Conservation (phyloP, 2,888 invertebrate species). For the Pseudococcus longispinus region DNA sequence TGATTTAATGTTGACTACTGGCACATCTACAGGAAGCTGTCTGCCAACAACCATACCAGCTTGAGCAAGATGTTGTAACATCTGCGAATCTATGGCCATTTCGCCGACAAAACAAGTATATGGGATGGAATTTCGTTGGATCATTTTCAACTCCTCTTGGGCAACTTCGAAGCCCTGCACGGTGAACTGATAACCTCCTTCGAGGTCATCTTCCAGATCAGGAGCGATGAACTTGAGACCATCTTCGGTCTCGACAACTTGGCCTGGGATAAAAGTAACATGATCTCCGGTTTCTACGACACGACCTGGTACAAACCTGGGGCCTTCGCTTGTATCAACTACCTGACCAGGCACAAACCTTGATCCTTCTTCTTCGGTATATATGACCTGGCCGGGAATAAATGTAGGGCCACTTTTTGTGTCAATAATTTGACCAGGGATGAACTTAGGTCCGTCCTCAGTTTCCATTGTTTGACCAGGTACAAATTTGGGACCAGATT, state of each 20-base stretch:
- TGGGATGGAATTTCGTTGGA: conserved; percentile 63
- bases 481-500: conserved; percentile 71
- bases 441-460: conserved; percentile 75
- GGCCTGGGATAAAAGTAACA: conserved; percentile 66
- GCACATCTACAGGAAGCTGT: conserved; percentile 70
- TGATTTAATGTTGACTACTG: conserved; percentile 68
- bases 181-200: conserved; percentile 73
- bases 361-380: conserved; percentile 69
- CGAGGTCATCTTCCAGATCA: conserved; percentile 72
- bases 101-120: conserved; percentile 66
- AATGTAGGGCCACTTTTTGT: conserved; percentile 78
- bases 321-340: conserved; percentile 75
- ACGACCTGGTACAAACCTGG: conserved; percentile 69
- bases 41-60: conserved; percentile 74
- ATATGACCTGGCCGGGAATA: conserved; percentile 79
- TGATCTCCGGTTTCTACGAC: conserved; percentile 65
- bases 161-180: conserved; percentile 73
- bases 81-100: conserved; percentile 71
- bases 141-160: conserved; percentile 65
- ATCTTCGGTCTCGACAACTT: conserved; percentile 66
- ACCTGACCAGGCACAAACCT: conserved; percentile 74
- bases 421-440: conserved; percentile 80
- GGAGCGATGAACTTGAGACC: conserved; percentile 73
- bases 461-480: conserved; percentile 78
- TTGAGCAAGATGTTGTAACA: conserved; percentile 72